These are phyloP conservation scores for Lithodes maja DNA, from an alignment of 2,888 invertebrate genomes.

Conservation along the genomic window DNA sequence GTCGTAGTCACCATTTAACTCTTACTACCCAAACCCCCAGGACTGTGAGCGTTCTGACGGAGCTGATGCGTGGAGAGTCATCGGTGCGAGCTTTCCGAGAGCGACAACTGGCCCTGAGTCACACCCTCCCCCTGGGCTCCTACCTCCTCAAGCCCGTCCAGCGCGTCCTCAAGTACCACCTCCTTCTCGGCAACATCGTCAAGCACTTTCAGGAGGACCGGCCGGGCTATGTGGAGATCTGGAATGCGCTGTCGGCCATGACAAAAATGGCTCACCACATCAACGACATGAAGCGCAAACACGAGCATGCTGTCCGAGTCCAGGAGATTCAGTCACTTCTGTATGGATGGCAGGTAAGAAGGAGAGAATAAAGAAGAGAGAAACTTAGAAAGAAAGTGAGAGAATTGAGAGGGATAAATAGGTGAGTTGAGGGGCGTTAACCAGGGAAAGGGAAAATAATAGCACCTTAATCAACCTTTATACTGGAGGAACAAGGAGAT, in stretches of 20 bases:
- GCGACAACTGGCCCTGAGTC: conserved; percentile 86
- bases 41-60: conserved; percentile 90
- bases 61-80: conserved; percentile 85
- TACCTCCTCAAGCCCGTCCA: conserved; percentile 97
- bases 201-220: conserved; percentile 81
- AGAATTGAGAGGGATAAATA: no score
- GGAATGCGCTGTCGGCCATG: conserved; percentile 92
- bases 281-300: conserved; percentile 95
- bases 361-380: no score
- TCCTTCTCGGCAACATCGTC: conserved; percentile 94
- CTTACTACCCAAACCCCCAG: conserved; percentile 75
- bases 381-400: no score
- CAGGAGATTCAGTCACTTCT: conserved; percentile 92
- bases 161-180: conserved; percentile 95
- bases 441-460: no score
- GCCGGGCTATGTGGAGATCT: conserved; percentile 81
- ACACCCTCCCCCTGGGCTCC: conserved; percentile 92
- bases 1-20: no score
- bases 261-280: conserved; percentile 95
- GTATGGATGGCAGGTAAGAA: conserved; percentile 84
- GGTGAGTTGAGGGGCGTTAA: no score
- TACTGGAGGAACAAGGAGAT: no score
- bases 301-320: conserved; percentile 95
- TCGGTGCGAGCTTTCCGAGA: conserved; percentile 83
- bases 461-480: no score